Evolutionary conservation across 2,113 vertebrate genomes (phyloP).

Genomic region (Takifugu bimaculatus): DNA sequence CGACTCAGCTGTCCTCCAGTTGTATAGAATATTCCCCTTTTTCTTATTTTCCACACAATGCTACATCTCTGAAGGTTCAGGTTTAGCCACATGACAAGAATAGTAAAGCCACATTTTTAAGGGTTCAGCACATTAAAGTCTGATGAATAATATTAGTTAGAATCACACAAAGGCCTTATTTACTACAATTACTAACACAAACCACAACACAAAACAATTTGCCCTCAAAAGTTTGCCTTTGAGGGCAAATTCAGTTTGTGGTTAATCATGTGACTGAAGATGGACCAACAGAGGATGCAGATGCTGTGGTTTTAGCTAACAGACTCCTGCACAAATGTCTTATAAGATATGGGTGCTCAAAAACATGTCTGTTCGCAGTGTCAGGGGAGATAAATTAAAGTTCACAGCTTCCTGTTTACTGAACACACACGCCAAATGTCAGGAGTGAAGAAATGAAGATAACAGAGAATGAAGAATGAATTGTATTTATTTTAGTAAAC

Average conservation of each 20-base stretch:
- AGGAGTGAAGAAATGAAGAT: constrained; percentile 8
- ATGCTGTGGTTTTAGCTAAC: constrained; percentile 56
- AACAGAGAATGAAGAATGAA: constrained; percentile 12
- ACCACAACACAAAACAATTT: too few species aligned
- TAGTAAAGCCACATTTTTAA: background rate
- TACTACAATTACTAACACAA: too few species aligned
- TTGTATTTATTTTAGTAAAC: constrained; percentile 33
- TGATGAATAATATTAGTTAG: background rate
- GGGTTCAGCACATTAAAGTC: constrained; percentile 6
- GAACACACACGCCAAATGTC: constrained; percentile 6
- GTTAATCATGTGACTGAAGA: constrained; percentile 4
- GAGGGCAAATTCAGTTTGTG: background rate
- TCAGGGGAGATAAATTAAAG: constrained; percentile 47
- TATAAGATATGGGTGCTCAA: constrained; percentile 33
- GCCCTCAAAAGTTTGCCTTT: background rate
- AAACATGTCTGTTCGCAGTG: constrained; percentile 12
- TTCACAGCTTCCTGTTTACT: constrained; percentile 52
- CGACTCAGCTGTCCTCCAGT: background rate
- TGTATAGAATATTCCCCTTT: too few species aligned
- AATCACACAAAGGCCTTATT: background rate
- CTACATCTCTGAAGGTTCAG: too few species aligned
- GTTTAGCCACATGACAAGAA: too few species aligned
- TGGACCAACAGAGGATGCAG: constrained; percentile 41
- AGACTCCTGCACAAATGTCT: constrained; percentile 22
- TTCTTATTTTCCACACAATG: too few species aligned